Conservation (phyloP, 2,888 invertebrate species). For the Ophion ellenae region DNA sequence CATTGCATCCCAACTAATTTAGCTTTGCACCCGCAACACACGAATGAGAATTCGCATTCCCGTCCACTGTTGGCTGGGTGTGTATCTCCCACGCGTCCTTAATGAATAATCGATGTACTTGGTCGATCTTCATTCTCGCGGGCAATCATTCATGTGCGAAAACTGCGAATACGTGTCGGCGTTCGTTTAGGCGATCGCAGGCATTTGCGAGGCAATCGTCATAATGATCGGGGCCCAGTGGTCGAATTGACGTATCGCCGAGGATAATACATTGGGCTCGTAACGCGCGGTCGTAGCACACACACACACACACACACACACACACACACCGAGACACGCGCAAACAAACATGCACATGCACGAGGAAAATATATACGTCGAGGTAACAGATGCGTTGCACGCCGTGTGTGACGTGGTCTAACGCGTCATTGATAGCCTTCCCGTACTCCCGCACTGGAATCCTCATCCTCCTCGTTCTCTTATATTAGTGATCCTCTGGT, state of each 20-base stretch:
- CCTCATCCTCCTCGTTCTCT: constrained; percentile 58
- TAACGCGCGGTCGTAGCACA: constrained; percentile 51
- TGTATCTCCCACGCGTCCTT: background rate
- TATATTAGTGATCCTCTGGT: constrained; percentile 46
- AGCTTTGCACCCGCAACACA: too few relatives aligned
- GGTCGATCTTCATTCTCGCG: background rate
- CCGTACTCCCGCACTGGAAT: constrained; percentile 39
- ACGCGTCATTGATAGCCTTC: constrained; percentile 79
- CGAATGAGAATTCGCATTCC: background rate
- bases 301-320: background rate
- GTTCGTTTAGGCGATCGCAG: constrained; percentile 40
- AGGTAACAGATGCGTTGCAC: constrained; percentile 80
- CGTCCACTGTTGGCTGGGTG: background rate
- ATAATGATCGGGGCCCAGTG: constrained; percentile 77
- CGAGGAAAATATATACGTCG: constrained; percentile 47
- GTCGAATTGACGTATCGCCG: constrained; percentile 80
- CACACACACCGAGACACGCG: background rate
- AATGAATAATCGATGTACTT: constrained; percentile 25
- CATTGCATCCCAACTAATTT: too few relatives aligned
- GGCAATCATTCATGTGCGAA: constrained; percentile 23
- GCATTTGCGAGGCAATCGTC: constrained; percentile 73
- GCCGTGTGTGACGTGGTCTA: constrained; percentile 76
- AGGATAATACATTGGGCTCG: constrained; percentile 78
- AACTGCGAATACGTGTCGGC: constrained; percentile 44
- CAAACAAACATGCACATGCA: constrained; percentile 42